Conservation (phyloP, 2,113 vertebrate genomes). For the Ardeotis arabs region DNA sequence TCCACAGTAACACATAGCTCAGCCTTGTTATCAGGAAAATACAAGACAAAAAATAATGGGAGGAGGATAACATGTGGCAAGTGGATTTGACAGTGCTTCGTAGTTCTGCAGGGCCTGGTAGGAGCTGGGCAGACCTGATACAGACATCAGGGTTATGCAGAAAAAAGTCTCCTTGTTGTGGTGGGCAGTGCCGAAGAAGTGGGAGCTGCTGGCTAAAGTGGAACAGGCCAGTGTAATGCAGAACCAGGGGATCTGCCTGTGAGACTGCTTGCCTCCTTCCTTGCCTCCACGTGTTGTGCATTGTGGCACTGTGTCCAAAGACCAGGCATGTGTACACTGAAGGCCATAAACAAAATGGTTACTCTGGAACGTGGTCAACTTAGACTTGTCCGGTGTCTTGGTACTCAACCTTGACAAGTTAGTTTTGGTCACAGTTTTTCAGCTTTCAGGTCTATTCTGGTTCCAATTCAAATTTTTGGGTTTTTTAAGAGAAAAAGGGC, state of each 20-base stretch:
- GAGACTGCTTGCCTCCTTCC: background rate
- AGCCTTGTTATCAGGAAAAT: background rate
- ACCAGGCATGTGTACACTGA: rapidly evolving
- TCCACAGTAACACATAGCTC: background rate
- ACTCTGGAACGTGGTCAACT: background rate
- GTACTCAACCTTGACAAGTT: background rate
- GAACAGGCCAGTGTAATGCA: background rate
- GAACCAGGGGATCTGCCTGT: background rate
- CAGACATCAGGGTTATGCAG: background rate
- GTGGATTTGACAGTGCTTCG: background rate
- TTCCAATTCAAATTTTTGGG: background rate
- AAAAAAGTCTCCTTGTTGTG: background rate
- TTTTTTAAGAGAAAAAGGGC: background rate
- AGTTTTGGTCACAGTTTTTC: background rate
- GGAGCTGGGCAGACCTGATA: background rate
- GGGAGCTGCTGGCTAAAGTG: background rate
- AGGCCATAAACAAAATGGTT: background rate
- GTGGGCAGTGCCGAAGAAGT: background rate
- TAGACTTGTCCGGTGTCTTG: background rate
- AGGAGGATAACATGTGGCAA: background rate
- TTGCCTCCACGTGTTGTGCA: rapidly evolving
- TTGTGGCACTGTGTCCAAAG: rapidly evolving
- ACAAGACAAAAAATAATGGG: background rate
- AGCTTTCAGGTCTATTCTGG: background rate
- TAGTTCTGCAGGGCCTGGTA: background rate